These are phyloP conservation scores for Bombus impatiens DNA, from an alignment of 1,140 invertebrate genomes.

Conservation along the genomic window DNA sequence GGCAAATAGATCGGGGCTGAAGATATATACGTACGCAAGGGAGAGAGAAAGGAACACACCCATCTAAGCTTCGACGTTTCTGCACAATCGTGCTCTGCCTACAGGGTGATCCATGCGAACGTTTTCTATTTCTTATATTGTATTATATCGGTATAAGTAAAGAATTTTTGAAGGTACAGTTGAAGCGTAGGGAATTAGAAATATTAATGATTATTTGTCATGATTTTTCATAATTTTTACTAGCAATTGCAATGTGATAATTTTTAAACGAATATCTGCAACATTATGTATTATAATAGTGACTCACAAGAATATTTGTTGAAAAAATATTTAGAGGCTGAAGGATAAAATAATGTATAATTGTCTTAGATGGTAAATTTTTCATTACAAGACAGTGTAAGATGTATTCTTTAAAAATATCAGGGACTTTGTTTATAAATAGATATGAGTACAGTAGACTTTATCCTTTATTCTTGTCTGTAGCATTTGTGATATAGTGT, in stretches of 20 bases:
- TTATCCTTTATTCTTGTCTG: neutral
- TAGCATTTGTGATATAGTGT: neutral
- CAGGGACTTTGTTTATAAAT: neutral
- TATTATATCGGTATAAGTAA: neutral
- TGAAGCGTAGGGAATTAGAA: neutral
- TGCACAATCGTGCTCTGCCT: neutral
- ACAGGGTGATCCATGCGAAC: slow-evolving; percentile 6
- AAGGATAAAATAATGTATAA: no score
- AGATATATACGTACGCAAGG: slow-evolving; percentile 46
- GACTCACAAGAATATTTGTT: no score
- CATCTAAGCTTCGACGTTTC: slow-evolving; percentile 37
- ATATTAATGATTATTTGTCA: neutral
- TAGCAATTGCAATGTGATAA: no score
- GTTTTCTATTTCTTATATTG: neutral
- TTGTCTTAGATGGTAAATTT: no score
- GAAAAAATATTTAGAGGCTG: no score
- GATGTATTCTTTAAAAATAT: neutral
- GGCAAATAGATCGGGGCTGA: slow-evolving; percentile 65
- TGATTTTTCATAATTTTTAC: neutral
- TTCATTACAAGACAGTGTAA: neutral
- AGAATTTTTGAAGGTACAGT: neutral
- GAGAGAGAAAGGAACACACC: slow-evolving; percentile 49
- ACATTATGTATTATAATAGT: no score
- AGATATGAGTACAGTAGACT: neutral
- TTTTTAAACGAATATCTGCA: no score